A percentile compares a stretch with the other conserved stretches of the same genome.
Conservation (phyloP, 2,888 invertebrate species). For the Seira musarum region DNA sequence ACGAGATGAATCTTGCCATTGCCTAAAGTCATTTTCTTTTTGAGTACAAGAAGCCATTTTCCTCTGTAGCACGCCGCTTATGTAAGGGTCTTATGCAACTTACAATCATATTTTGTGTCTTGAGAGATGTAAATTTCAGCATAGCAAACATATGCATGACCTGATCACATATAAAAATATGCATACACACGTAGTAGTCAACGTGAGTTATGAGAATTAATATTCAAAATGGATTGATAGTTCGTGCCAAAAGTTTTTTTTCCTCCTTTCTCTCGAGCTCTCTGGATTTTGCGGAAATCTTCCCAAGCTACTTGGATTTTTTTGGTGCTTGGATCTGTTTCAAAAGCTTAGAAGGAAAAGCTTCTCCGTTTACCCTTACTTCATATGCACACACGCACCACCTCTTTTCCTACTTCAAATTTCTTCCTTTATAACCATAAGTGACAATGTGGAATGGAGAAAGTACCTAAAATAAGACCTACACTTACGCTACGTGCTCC, state of each 20-base stretch:
- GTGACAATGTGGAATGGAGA: slow-evolving; percentile 16
- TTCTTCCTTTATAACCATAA: slow-evolving; percentile 27
- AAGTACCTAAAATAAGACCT: neutral
- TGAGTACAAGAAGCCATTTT: neutral
- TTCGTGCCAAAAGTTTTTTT: slow-evolving; percentile 54
- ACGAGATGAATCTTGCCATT: neutral
- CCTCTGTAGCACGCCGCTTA: neutral
- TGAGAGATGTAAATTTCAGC: slow-evolving; percentile 1
- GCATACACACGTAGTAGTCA: slow-evolving; percentile 58
- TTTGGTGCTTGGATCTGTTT: slow-evolving; percentile 55
- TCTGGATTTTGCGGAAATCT: slow-evolving; percentile 47
- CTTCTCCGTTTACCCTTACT: slow-evolving; percentile 6
- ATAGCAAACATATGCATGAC: slow-evolving; percentile 50
- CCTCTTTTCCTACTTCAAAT: slow-evolving; percentile 7
- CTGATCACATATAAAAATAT: slow-evolving; percentile 54
- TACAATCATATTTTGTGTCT: too few relatives aligned
- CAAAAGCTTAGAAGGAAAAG: slow-evolving; percentile 51
- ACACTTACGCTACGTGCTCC: too few relatives aligned
- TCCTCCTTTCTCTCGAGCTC: slow-evolving; percentile 32
- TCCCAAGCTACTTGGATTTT: slow-evolving; percentile 27
- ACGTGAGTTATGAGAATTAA: slow-evolving; percentile 60
- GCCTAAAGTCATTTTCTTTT: slow-evolving; percentile 6
- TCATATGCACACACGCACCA: neutral
- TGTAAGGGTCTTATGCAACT: neutral
- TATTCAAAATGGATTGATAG: slow-evolving; percentile 62